Conservation (phyloP, 1,140 invertebrate species). For the Drosophila elegans region DNA sequence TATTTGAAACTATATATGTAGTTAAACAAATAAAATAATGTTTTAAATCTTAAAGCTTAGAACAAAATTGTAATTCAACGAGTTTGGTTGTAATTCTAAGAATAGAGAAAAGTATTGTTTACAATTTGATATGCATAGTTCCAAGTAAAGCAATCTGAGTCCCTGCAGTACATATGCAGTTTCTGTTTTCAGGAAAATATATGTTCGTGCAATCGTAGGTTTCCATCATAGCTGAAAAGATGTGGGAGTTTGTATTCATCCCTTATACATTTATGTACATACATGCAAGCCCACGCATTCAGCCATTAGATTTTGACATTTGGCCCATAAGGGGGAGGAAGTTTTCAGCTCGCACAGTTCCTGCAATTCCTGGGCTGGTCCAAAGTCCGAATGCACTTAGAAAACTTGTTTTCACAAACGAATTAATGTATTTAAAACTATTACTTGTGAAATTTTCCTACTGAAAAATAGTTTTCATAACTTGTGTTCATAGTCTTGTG, state of each 20-base stretch:
- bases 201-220: neutral
- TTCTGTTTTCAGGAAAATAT: neutral
- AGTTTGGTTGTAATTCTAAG: too few species aligned
- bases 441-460: too few species aligned
- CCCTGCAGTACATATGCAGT: neutral
- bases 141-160: neutral
- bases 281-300: slow-evolving; percentile 5
- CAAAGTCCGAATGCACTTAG: neutral
- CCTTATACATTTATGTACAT: neutral
- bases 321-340: slow-evolving; percentile 42
- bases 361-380: slow-evolving; percentile 34
- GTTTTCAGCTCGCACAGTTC: slow-evolving; percentile 36
- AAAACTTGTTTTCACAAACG: neutral
- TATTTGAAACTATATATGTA: too few species aligned
- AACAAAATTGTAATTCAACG: too few species aligned
- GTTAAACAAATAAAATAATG: too few species aligned
- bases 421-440: too few species aligned
- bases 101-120: too few species aligned
- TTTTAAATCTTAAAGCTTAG: too few species aligned
- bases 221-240: neutral
- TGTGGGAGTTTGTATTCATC: neutral
- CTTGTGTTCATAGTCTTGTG: too few species aligned
- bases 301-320: slow-evolving; percentile 41
- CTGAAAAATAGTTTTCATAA: too few species aligned
- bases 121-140: neutral